Base-by-base conservation (phyloP, 1,140 invertebrate genomes). In the Drosophila ogumai region DNA sequence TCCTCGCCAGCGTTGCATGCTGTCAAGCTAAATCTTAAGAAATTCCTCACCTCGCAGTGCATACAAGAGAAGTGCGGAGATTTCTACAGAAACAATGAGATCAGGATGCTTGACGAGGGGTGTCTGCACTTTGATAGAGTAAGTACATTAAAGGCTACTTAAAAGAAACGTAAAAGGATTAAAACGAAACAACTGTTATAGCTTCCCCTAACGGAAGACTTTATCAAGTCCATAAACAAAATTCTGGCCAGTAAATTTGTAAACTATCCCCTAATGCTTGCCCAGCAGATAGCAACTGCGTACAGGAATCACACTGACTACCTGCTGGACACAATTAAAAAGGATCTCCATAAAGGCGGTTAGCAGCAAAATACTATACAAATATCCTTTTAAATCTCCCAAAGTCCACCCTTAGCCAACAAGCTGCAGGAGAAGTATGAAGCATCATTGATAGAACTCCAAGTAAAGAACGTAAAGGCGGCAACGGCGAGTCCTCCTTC, bases 121-220 rank as follows among this genome's bases (percentile, higher is more conserved):
- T 77, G 74, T 34, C 6, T 75, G 31, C 61, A 75, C 10, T 77
- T 56, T n/a, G 56, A 77, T 9, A 44, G 3, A 9, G 74, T 75
- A 38, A 44, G 69, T 54, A 2, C 44, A 8, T 25, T 47, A 1
- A 15, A 15, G 13, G 12, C 13, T 8, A 4, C 1, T 4, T 15
- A 25, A 47, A 28, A 47, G 3, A 15, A 25, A 28, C 25, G 25
- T 28, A 28, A 28, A 28, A 28, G 25, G 25, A 28, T 28, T 28
- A 28, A 28, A 28, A 28, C 6, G 25, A 28, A 28, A 28, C 25
- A 28, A 28, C 25, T 28, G 6, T 28, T 15, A 8, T 28, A 49
- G 69, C 8, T 75, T 13, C 60, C 74, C 7, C 31, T 38, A n/a
- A n/a, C 8, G 10, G 22, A 65, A 17, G 25, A 19, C 6, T 47